A percentile compares a stretch with the other conserved stretches of the same genome.
These are phyloP conservation scores for Hoplodrina blanda DNA, from an alignment of 2,888 invertebrate species.

Conservation along the genomic window DNA sequence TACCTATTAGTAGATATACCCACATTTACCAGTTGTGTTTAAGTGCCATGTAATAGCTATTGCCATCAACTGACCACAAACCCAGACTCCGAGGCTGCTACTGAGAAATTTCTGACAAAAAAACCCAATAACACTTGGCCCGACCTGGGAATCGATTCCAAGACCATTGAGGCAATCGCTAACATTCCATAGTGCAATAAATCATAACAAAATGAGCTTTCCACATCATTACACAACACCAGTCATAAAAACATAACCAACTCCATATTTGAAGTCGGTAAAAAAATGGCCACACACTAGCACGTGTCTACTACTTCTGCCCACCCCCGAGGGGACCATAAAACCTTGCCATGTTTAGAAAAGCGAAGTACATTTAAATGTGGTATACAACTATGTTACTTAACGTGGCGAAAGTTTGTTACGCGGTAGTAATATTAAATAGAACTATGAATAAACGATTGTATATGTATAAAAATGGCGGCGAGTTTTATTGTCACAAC, in stretches of 20 bases:
- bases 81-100: too few species aligned
- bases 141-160: too few species aligned
- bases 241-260: not conserved
- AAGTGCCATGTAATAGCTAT: too few species aligned
- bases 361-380: slow-evolving; percentile 54
- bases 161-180: too few species aligned
- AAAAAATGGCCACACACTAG: slow-evolving; percentile 6
- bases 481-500: too few species aligned
- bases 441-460: slow-evolving; percentile 55
- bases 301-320: not conserved
- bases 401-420: slow-evolving; percentile 66
- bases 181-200: too few species aligned
- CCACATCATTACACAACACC: not conserved
- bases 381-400: slow-evolving; percentile 49
- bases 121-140: too few species aligned
- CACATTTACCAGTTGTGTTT: too few species aligned
- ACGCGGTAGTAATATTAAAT: slow-evolving; percentile 63
- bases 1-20: too few species aligned
- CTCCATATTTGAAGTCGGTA: not conserved
- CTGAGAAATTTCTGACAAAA: too few species aligned
- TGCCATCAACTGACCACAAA: too few species aligned
- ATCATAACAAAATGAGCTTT: not conserved
- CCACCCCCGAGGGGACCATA: slow-evolving; percentile 40
- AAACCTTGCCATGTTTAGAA: slow-evolving; percentile 53
- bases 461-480: slow-evolving; percentile 8